A percentile compares a stretch with the other conserved stretches of the same genome.
Conservation (phyloP, 23 tunicate genomes). For the Pegea sp. region DNA sequence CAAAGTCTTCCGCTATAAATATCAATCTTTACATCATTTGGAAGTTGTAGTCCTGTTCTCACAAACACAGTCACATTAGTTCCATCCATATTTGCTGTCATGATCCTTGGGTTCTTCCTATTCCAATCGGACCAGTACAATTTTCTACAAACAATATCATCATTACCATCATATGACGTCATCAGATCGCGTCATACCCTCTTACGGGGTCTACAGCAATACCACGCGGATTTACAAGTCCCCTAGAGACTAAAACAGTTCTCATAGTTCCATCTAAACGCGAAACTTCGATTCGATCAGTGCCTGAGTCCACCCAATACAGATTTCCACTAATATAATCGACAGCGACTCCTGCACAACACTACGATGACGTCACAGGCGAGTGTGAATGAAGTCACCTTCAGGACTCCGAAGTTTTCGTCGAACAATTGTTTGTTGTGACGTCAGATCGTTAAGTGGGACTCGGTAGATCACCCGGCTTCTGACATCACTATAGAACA, state of each 20-base stretch:
- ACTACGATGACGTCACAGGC: neutral
- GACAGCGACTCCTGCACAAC: constrained; percentile 36
- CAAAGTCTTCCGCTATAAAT: constrained; percentile 32
- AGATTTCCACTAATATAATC: constrained; percentile 61
- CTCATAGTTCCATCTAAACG: constrained; percentile 29
- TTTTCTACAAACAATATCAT: constrained; percentile 23
- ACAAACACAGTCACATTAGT: constrained; percentile 13
- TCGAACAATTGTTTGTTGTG: constrained; percentile 5
- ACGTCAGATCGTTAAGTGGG: constrained; percentile 10
- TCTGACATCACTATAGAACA: constrained; percentile 49
- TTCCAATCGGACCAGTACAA: constrained; percentile 91
- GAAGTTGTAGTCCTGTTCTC: constrained; percentile 22
- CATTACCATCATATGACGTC: too few species aligned
- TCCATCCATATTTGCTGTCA: constrained; percentile 68
- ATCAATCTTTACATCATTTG: constrained; percentile 62
- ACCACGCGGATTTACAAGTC: constrained; percentile 55
- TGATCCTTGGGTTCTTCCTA: constrained; percentile 29
- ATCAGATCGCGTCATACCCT: too few species aligned
- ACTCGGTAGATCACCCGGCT: constrained; percentile 31
- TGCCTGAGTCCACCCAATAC: constrained; percentile 57
- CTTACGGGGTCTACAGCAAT: constrained; percentile 88
- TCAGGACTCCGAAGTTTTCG: constrained; percentile 44
- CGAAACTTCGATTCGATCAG: constrained; percentile 41
- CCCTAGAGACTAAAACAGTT: constrained; percentile 19
- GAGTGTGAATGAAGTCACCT: constrained; percentile 14